Base-by-base conservation (phyloP, 2,797 vertebrate genomes). In the Scleropages formosus region DNA sequence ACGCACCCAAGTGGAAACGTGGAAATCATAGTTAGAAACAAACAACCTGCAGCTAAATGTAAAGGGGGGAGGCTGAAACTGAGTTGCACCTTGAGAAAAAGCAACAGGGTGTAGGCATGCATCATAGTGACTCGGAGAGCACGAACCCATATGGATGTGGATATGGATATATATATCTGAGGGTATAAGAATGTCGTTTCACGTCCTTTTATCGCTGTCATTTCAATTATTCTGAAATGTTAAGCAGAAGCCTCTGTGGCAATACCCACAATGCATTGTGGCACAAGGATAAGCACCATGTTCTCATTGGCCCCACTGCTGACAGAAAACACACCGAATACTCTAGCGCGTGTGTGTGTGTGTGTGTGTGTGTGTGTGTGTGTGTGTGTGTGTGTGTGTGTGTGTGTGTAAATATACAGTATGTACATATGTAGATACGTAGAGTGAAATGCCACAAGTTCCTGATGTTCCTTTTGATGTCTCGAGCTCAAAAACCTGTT, bases 1-100 rank as follows among this genome's bases (percentile, higher is more conserved):
- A 56, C 59, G 22, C 59, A 72, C 11, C 27, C n/a, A 72, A 22
- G 15, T 39, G 71, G 71, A 72, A 72, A 72, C 56, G 11, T 51
- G 56, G 24, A 72, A 58, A n/a, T 20, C 2, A 18, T 53, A 59
- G 72, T 58, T 72, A 31, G 56, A 61, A 12, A 59, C 20, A 59
- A 11, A 56, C 49, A 59, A 59, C 26, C 53, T 59, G 69, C n/a
- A 53, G 20, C 22, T 6, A 11, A 66, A 70, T 70, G 49, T 70
- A 56, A 22, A 56, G 67, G 44, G n/a, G 64, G 59, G 69, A 58
- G 49, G 47, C 49, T 72, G 26, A 26, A 72, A 49, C 31, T 72
- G 27, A 72, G 31, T 27, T 72, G 13, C 9, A 22, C 11, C 16
- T 8, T 69, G 18, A 51, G 49, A 69, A 69, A 51, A 15, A 51